Evolutionary conservation across 2,888 invertebrate genomes (phyloP), one percentile per base, ranked within the genome.

Genomic region (Parelbella ahira): DNA sequence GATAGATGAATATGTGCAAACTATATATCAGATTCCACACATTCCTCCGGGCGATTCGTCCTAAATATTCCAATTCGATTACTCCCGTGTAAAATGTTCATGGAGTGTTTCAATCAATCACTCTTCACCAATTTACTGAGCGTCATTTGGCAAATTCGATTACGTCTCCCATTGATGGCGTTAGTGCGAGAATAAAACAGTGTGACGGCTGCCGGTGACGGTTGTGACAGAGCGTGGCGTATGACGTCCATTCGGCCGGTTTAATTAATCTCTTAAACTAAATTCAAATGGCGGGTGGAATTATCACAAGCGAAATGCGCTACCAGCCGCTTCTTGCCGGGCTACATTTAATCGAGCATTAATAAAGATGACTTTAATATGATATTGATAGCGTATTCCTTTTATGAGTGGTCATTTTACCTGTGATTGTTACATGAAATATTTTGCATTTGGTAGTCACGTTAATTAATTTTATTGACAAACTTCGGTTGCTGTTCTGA

Each of bases 61-160:
- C 58, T 60, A 69, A 72, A 76, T 71, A 75, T 75, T 71, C 67
- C 58, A 61, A 72, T 75, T 70, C 64, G 68, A 79, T 78, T 76
- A 79, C 74, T 63, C 59, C 56, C 58, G 48, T 60, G 64, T 69
- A 69, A 74, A 77, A 76, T 69, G 63, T 67, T 74, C 49, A 58
- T 51, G 61, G 58, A 68, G 56, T 71, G 60, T 71, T 79, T 70
- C 75, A 74, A 82, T 81, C 80, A 81, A 80, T 82, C 80, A 80
- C 74, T 77, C 70, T 73, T 72, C 67, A 74, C 66, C 74, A 81
- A 78, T 82, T 80, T 74, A 73, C 65, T 73, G 75, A 76, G 65
- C 74, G 73, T 81, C 74, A 78, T 81, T 83, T 82, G 70, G 75
- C 71, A 75, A 79, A 80, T 77, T 80, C 72, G 77, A 84, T 84